Evolutionary conservation across 2,888 invertebrate species (phyloP), one percentile per base, ranked within the genome.

Genomic region (Rhorus exstirpatorius): DNA sequence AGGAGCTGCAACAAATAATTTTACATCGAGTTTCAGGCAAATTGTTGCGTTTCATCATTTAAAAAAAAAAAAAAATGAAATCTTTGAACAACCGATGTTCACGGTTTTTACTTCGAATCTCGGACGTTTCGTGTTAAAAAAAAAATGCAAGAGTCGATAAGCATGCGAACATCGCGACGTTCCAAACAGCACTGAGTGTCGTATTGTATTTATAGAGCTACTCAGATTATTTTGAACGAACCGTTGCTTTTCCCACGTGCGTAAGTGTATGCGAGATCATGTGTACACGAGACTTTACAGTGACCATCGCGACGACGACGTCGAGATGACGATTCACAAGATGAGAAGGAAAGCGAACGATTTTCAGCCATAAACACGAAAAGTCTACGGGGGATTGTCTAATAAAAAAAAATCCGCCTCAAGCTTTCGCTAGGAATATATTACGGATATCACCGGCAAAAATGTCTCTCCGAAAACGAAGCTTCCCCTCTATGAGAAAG

Each of bases 201-300:
- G 91, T 89, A 91, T 93, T 92, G 92, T 93, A 93, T 93, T 93
- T 93, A 92, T 93, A 93, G 93, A 92, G 90, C 88, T 84, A 90
- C 87, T 88, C 81, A 86, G 87, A 91, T 91, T 91, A 91, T 91
- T 90, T 91, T 89, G 81, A 91, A 89, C 67, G 19, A 63, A 77
- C 76, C 86, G 88, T 85, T 88, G 88, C 89, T 88, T 89, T 91
- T 89, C 89, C 88, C 90, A 88, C 89, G 88, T 87, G 87, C 72
- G 78, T 76, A 83, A 75, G 58, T 83, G 81, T 82, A 80, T 77
- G 44, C 70, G 71, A 81, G 71, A 68, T 63, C 68, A 68, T 74
- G 38, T 60, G 49, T 63, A 77, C n/a, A n/a, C 46, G 76, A 55
- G 51, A 53, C 53, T 41, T 38, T 49, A 68, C 26, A 38, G 63